Evolutionary conservation across 2,888 invertebrate genomes (phyloP), one percentile per base, ranked within the genome.

Genomic region (Drosophila borealis): DNA sequence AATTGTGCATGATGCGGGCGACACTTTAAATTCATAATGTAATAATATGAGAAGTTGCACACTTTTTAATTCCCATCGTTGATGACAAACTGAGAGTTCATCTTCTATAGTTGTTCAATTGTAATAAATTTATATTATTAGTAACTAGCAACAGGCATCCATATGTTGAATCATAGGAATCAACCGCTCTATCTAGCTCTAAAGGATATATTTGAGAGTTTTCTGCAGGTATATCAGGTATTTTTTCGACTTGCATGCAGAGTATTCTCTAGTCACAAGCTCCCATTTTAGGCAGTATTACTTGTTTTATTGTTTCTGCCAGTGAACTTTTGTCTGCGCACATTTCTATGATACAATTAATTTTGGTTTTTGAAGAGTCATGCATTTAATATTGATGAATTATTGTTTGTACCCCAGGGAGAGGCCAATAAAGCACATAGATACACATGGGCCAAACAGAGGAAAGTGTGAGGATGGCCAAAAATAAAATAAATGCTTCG

Each of bases 401-500:
- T 71, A 80, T 80, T 72, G 65, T 66, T 25, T 21, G 44, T 34
- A 42, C 13, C 69, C 41, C 11, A 41, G 54, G 46, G 59, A 67
- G 33, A 36, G 53, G 57, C 19, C 61, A 77, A 67, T 72, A 60
- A 63, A 67, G 55, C 44, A 44, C 14, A 46, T 25, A 51, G 39
- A 46, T 49, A 50, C 9, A 33, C 13, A 37, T 14, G 34, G 9
- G 19, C 9, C 29, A 14, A 19, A 41, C 13, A 36, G 2, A 25
- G 13, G 39, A 33, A 37, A 63, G 13, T n/a, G 25, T 21, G 44
- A 37, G 37, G 33, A 33, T 41, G 8, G 0, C 46, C 14, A 57
- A 74, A 70, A 81, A 78, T 50, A 67, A 67, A 72, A 87, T 79
- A 85, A 86, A 87, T 88, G 89, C 72, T 85, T 85, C 85, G 89